A percentile compares a stretch with the other conserved stretches of the same genome.
Evolutionary conservation across 2,888 invertebrate genomes (phyloP).

Genomic region (Pycnomerus fuliginosus): DNA sequence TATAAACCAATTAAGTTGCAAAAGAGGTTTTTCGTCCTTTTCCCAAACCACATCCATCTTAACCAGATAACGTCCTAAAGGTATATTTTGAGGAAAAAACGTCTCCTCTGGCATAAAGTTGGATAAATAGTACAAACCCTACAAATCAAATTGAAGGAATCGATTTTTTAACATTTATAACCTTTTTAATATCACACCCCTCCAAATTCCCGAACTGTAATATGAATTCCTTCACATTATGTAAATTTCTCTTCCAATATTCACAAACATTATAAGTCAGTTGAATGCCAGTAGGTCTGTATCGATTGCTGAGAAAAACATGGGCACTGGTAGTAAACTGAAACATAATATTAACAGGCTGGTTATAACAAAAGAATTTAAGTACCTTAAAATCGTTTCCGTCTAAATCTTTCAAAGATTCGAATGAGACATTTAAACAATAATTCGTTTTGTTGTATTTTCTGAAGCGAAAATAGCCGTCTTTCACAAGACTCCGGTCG

Average conservation of each 20-base stretch:
- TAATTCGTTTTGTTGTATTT: constrained; percentile 14
- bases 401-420: constrained; percentile 11
- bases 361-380: not conserved
- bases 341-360: not conserved
- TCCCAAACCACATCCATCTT: constrained; percentile 8
- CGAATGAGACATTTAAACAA: constrained; percentile 14
- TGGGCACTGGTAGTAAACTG: constrained; percentile 10
- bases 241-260: constrained; percentile 6
- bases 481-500: constrained; percentile 9
- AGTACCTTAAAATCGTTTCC: constrained; percentile 9
- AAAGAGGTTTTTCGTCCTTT: constrained; percentile 1
- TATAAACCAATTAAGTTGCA: constrained; percentile 10
- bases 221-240: not conserved
- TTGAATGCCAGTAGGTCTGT: constrained; percentile 4
- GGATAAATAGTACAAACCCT: constrained; percentile 16
- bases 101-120: constrained; percentile 19
- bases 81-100: constrained; percentile 8
- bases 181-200: constrained; percentile 16
- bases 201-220: constrained; percentile 11
- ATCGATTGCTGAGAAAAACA: constrained; percentile 7
- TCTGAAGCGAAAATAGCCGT: constrained; percentile 13
- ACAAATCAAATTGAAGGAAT: not conserved
- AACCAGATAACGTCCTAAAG: constrained; percentile 13
- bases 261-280: constrained; percentile 16
- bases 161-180: not conserved